Conservation (phyloP, 2,113 vertebrate genomes). For the Prunella himalayana region DNA sequence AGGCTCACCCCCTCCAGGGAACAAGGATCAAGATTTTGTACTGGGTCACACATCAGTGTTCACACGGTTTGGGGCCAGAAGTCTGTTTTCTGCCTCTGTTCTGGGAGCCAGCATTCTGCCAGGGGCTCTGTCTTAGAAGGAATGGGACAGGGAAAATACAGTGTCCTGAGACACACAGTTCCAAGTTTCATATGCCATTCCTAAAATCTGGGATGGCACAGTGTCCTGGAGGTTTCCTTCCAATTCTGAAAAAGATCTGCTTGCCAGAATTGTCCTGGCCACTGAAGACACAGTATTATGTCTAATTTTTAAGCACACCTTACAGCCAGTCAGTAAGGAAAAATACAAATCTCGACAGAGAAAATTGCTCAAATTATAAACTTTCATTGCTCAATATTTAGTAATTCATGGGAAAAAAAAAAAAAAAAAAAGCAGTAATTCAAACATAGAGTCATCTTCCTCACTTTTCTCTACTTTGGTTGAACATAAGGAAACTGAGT, state of each 20-base stretch:
- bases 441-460: neutral
- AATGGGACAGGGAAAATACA: neutral
- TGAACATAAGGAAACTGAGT: neutral
- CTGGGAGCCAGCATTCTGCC: neutral
- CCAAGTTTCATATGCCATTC: neutral
- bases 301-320: neutral
- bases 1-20: neutral
- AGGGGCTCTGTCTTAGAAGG: neutral
- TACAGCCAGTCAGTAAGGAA: neutral
- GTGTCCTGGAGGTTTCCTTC: neutral
- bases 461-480: neutral
- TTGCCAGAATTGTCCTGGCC: neutral
- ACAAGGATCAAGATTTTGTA: neutral
- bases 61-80: neutral
- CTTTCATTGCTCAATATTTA: neutral
- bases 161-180: neutral
- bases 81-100: neutral
- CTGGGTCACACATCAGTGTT: neutral
- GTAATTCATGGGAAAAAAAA: neutral
- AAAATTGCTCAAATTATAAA: neutral
- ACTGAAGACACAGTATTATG: accelerated
- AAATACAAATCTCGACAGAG: neutral
- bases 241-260: neutral
- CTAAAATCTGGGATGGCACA: neutral
- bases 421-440: neutral